Evolutionary conservation across 2,113 vertebrate genomes (phyloP), one percentile per base, ranked within the genome.

Genomic region (Arizona elegans): DNA sequence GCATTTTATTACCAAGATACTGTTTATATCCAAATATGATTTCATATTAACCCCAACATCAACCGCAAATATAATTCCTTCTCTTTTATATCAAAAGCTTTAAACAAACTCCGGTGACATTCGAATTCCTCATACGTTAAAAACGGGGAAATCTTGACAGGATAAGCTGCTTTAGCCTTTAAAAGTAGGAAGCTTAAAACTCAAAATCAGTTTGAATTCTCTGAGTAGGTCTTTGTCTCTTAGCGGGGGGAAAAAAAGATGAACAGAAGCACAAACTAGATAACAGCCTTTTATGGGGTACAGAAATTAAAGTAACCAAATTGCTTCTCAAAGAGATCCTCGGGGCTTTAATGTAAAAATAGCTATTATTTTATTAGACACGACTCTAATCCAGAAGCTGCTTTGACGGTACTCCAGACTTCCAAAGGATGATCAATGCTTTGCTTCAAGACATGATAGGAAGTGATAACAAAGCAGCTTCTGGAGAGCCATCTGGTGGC

Each of bases 311-410:
- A 97, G 96, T 96, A 97, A 96, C 95, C 95, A 95, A 97, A 96
- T 97, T 97, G 96, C 96, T 91, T 97, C 97, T 96, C 96, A 97
- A 97, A 97, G 95, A 96, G 91, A 96, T 97, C 95, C 96, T 95
- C 93, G 90, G 93, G 95, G 96, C 94, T 97, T 97, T 96, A 96
- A 96, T 97, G 96, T 97, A 96, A 97, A 97, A 97, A 97, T 97
- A 97, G 95, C 95, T 97, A 97, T 97, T 97, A 97, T 97, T 97
- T 97, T 97, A 97, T 97, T 96, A 97, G 96, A 96, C 96, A 96
- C 96, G 95, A 86, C 90, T 96, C 91, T 97, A 96, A 97, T 97
- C 96, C 96, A 95, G 94, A 95, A 95, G 94, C 96, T 96, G 94
- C 94, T 95, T 26, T 92, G 95, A 93, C 92, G 95, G 95, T 96